These are phyloP conservation scores for Lagopus muta DNA, from an alignment of 2,113 vertebrate genomes.

Conservation along the genomic window DNA sequence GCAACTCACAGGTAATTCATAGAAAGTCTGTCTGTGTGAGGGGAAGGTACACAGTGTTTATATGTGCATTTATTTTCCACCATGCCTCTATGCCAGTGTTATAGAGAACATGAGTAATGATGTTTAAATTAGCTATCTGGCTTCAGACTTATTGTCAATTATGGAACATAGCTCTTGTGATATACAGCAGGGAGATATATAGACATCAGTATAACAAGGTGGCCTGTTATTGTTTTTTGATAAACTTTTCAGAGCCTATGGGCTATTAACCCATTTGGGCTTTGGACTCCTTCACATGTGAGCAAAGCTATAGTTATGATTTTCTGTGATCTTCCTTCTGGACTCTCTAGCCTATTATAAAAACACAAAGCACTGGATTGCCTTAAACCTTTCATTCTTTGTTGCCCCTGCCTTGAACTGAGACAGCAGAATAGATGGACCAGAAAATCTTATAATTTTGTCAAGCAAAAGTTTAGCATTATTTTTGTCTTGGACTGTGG, in stretches of 20 bases:
- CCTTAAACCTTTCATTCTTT: background rate
- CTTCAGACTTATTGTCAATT: background rate
- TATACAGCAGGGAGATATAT: background rate
- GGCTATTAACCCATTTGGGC: background rate
- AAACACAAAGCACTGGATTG: background rate
- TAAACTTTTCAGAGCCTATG: background rate
- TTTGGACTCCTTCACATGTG: background rate
- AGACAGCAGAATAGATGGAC: background rate
- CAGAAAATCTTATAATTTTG: background rate
- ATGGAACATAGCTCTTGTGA: background rate
- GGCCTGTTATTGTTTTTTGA: background rate
- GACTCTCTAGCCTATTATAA: background rate
- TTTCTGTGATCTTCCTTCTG: background rate
- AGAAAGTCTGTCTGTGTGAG: background rate
- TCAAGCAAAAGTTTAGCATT: background rate
- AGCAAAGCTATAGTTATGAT: background rate
- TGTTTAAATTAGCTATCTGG: background rate
- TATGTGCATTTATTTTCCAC: background rate
- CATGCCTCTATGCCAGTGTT: background rate
- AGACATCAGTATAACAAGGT: background rate
- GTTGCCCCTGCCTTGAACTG: background rate
- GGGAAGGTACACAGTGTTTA: background rate
- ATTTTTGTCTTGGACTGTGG: background rate
- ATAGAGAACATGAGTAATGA: background rate
- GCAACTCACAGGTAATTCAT: background rate